Base-by-base conservation (phyloP, 2,113 vertebrate genomes). In the Amia ocellicauda region DNA sequence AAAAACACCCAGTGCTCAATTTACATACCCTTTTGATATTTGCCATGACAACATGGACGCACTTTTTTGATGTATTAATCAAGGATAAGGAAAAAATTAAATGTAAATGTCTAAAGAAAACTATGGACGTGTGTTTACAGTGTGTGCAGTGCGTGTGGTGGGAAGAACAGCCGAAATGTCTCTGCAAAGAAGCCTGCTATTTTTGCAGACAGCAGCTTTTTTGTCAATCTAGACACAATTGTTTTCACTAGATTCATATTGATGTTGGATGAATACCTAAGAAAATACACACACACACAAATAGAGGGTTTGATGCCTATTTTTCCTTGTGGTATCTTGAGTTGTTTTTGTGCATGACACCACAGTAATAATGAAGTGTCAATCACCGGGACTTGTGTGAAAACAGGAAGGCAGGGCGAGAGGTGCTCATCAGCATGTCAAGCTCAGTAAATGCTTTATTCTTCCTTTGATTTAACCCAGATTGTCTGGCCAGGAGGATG, bases 331-430 rank as follows among this genome's bases (percentile, higher is more conserved):
- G 45, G n/a, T 62, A 51, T 56, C 58, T 67, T 63, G 31, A 16
- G 56, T 29, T 53, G 31, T 47, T 43, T 8, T 49, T 50, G 11
- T 7, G 10, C 41, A 47, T 13, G 55, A 49, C 28, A 36, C 43
- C 23, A 42, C 27, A 16, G 17, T 28, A 49, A 49, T 60, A 43
- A 23, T 19, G 24, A 20, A 16, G 17, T 43, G 56, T 66, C 64
- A 52, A 53, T 66, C 64, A 60, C 56, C 24, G 24, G 22, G 29
- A 53, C 9, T 10, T 17, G 56, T 64, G 63, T 60, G 27, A 58
- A 56, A 56, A 63, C 56, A 68, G 68, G 66, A 71, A 71, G 61
- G 42, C 42, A 49, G 59, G 67, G 47, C 31, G 28, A n/a, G 26
- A 60, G 60, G 59, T 47, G 47, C 45, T 57, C 42, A 14, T 28